phyloP scores from a whole-genome alignment of 1,140 invertebrate species.

The Drosophila arawakana region DNA sequence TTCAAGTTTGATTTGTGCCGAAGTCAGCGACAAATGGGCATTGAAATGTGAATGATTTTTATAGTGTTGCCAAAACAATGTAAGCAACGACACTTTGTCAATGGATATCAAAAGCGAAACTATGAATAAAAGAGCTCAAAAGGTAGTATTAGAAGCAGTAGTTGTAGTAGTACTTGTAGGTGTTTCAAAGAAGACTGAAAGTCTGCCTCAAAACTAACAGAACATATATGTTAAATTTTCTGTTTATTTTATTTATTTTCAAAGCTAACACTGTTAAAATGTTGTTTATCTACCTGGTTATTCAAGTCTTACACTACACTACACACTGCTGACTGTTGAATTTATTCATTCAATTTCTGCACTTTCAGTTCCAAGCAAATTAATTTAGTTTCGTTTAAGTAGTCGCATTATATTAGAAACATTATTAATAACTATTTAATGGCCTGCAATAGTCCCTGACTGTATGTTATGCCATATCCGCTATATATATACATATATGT shows the following conservation, averaged over 20 bases:
- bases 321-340: too few species aligned
- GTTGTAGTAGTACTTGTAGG: too few species aligned
- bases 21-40: constrained; percentile 66
- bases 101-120: constrained; percentile 1
- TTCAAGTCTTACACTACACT: too few species aligned
- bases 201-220: too few species aligned
- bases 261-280: too few species aligned
- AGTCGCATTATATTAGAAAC: neutral
- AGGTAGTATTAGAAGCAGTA: too few species aligned
- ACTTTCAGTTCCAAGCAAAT: neutral
- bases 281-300: too few species aligned
- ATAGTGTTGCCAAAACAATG: constrained; percentile 24
- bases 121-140: neutral
- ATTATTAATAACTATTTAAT: constrained; percentile 22
- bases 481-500: constrained; percentile 1
- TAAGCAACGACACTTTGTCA: constrained; percentile 15
- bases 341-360: neutral
- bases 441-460: constrained; percentile 4
- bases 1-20: constrained; percentile 80
- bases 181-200: too few species aligned
- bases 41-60: constrained; percentile 72
- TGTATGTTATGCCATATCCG: constrained; percentile 12
- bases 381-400: neutral
- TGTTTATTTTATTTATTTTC: too few species aligned
- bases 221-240: too few species aligned